phyloP scores from a whole-genome alignment of 2,888 invertebrate genomes.

The Monopis laevigella region DNA sequence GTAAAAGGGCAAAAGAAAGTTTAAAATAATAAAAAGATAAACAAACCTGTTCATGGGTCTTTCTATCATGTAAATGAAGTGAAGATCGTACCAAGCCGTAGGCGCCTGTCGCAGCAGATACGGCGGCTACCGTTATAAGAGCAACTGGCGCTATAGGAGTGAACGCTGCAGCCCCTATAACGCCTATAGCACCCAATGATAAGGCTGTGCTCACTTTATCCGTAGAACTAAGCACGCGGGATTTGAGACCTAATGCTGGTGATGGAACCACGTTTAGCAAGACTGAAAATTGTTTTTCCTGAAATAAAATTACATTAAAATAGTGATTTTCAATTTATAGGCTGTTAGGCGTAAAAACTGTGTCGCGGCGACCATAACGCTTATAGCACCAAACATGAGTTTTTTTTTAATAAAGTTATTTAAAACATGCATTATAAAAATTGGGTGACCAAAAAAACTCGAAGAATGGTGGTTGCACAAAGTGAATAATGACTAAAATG shows the following conservation, averaged over 20 bases:
- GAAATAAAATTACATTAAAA: conserved; percentile 21
- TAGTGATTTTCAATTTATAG: too few relatives aligned
- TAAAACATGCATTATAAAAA: too few relatives aligned
- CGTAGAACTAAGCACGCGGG: conserved; percentile 44
- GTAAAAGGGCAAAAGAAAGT: too few relatives aligned
- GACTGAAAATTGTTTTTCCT: conserved; percentile 48
- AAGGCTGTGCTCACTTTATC: conserved; percentile 45
- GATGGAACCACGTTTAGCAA: conserved; percentile 48
- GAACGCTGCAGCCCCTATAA: conserved; percentile 58
- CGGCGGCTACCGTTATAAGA: conserved; percentile 51
- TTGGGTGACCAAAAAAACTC: too few relatives aligned
- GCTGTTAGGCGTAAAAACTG: too few relatives aligned
- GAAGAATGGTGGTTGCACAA: too few relatives aligned
- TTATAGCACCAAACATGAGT: too few relatives aligned
- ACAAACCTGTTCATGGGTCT: conserved; percentile 57
- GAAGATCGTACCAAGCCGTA: conserved; percentile 63
- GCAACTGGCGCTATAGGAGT: conserved; percentile 60
- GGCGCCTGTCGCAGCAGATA: conserved; percentile 51
- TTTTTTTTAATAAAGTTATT: too few relatives aligned
- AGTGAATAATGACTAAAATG: too few relatives aligned
- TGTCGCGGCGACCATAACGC: too few relatives aligned
- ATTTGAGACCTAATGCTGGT: conserved; percentile 42
- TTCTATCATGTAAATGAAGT: conserved; percentile 53
- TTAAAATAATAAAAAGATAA: too few relatives aligned
- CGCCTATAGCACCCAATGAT: conserved; percentile 54